Percentiles rank a stretch among this genome's conserved stretches.
Evolutionary conservation across 2,888 invertebrate species (phyloP).

Genomic region (Leucophora obtusa): DNA sequence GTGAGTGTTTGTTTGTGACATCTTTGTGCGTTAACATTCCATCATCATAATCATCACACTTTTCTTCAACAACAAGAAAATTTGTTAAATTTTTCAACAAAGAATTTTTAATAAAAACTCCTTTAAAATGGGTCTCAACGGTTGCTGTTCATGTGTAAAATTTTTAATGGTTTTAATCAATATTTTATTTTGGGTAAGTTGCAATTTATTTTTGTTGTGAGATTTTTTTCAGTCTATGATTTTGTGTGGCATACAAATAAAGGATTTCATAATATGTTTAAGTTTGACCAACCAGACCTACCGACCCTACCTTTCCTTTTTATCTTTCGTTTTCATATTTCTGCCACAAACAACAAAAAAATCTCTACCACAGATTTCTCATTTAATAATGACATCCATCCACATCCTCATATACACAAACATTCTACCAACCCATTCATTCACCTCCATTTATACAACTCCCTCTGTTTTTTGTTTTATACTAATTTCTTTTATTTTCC

Average conservation of each 20-base stretch:
- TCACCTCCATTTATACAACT: slow-evolving; percentile 24
- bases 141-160: slow-evolving; percentile 78
- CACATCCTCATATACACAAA: background rate
- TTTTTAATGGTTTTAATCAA: slow-evolving; percentile 78
- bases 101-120: slow-evolving; percentile 12
- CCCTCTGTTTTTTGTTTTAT: slow-evolving; percentile 14
- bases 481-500: background rate
- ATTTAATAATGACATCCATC: slow-evolving; percentile 45
- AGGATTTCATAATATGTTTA: background rate
- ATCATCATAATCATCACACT: background rate
- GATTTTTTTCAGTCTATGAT: background rate
- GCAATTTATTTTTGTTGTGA: no score
- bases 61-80: background rate
- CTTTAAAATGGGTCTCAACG: slow-evolving; percentile 76
- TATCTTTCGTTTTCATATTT: slow-evolving; percentile 4
- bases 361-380: slow-evolving; percentile 61
- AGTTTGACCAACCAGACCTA: background rate
- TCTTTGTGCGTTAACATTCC: background rate
- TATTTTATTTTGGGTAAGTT: slow-evolving; percentile 77
- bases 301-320: background rate
- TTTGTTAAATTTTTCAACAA: background rate
- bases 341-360: slow-evolving; percentile 30
- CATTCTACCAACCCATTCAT: background rate
- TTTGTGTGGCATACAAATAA: background rate
- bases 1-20: background rate